Evolutionary conservation across 2,888 invertebrate genomes (phyloP).

Genomic region (Carcina quercana): DNA sequence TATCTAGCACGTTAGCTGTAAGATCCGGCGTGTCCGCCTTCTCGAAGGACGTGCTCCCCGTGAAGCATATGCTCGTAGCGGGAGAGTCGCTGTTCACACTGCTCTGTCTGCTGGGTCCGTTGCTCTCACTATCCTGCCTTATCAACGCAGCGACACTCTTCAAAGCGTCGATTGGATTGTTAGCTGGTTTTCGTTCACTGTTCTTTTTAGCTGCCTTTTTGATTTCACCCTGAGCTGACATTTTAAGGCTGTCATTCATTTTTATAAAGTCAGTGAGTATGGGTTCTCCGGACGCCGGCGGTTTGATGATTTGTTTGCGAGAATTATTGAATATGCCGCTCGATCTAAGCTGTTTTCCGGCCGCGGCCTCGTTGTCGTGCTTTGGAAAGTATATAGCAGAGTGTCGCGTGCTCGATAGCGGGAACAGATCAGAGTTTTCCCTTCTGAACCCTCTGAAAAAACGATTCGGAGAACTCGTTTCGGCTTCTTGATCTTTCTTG

Average conservation of each 20-base stretch:
- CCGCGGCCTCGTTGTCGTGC: constrained; percentile 62
- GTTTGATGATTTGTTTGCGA: constrained; percentile 71
- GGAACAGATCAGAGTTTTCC: constrained; percentile 90
- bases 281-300: constrained; percentile 76
- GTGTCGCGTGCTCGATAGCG: constrained; percentile 81
- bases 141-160: constrained; percentile 59
- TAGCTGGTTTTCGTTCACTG: constrained; percentile 37
- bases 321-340: constrained; percentile 82
- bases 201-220: constrained; percentile 45
- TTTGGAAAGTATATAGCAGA: constrained; percentile 80
- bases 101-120: constrained; percentile 53
- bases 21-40: constrained; percentile 53
- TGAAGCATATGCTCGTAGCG: constrained; percentile 53
- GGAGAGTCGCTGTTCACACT: constrained; percentile 62
- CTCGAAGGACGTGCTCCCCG: constrained; percentile 48
- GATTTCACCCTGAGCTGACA: constrained; percentile 54
- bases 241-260: constrained; percentile 67
- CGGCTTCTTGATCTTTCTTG: constrained; percentile 82
- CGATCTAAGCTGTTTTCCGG: constrained; percentile 71
- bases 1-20: constrained; percentile 49
- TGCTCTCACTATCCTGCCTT: constrained; percentile 50
- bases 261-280: constrained; percentile 81
- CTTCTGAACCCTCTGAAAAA: constrained; percentile 87
- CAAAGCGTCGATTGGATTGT: constrained; percentile 60
- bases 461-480: constrained; percentile 79